Evolutionary conservation across 2,888 invertebrate genomes (phyloP), one percentile per base, ranked within the genome.

Genomic region (Andrena minutula): DNA sequence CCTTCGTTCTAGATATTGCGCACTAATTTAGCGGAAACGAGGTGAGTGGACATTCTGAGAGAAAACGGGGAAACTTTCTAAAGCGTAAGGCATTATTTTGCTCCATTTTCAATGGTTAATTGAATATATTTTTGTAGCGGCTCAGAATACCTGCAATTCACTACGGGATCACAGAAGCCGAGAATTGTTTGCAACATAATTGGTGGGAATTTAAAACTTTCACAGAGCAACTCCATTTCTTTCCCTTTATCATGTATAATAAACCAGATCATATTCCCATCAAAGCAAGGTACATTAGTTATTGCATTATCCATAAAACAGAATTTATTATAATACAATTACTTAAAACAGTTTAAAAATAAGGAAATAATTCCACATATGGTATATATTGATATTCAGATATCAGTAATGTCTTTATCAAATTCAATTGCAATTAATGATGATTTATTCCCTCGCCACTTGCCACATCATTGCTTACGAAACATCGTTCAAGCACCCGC

Each of bases 61-160:
- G 81, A 75, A 79, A 75, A 75, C 51, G 47, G 74, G 26, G 66
- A 69, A 66, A 79, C 75, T 82, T 79, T 79, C 71, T 72, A 79
- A 51, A 35, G 20, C 23, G 28, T 7, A 8, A 61, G 66, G 20
- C 58, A 64, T 63, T 51, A 23, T 12, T 75, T 75, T 49, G 28
- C 32, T 68, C 30, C 8, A 49, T 70, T 30, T 49, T 71, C 26
- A 51, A 63, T 12, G 35, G 28, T 32, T 66, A 61, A 71, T 41
- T 51, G 58, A 4, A 6, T 2, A n/a, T 28, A 30, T 28, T 26
- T 23, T 58, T 2, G 10, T 32, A 47, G 26, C 49, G 32, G 6
- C n/a, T 47, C 7, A 7, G 26, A 28, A 41, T 68, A n/a, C 28
- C n/a, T 23, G 23, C 10, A 30, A 66, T 53, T 26, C 41, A 5